Conservation (phyloP, 2,888 invertebrate species). For the Lycia hirtaria region DNA sequence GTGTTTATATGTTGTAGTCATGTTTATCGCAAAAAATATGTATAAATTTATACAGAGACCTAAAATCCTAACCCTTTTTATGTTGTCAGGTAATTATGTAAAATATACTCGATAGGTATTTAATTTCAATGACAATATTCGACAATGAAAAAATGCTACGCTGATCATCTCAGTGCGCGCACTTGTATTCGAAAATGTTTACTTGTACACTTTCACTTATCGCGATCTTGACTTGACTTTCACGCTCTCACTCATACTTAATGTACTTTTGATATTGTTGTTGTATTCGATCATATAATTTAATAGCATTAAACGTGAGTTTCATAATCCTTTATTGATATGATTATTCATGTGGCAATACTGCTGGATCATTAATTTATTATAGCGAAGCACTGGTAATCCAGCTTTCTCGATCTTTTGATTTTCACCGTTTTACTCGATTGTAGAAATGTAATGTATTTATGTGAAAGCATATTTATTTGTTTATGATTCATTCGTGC, state of each 20-base stretch:
- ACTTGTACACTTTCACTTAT: slow-evolving; percentile 23
- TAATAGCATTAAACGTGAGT: not conserved
- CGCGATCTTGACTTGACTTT: slow-evolving; percentile 21
- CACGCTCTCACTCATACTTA: not conserved
- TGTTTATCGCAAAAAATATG: no score
- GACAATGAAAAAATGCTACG: not conserved
- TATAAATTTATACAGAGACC: no score
- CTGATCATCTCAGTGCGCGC: not conserved
- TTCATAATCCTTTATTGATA: not conserved
- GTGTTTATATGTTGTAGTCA: no score
- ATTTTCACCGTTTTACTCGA: no score
- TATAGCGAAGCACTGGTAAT: no score
- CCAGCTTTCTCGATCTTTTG: no score
- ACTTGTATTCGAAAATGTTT: slow-evolving; percentile 6
- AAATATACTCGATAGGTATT: not conserved
- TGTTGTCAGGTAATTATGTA: not conserved
- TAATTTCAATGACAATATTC: not conserved
- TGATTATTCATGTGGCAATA: not conserved
- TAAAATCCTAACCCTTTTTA: not conserved
- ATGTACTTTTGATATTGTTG: slow-evolving; percentile 2
- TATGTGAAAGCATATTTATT: no score
- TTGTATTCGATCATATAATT: not conserved
- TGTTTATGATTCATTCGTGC: no score
- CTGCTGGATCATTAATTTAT: not conserved
- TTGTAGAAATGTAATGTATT: no score